These are phyloP conservation scores for Campoletis sonorensis DNA, from an alignment of 1,140 invertebrate genomes.

Conservation along the genomic window DNA sequence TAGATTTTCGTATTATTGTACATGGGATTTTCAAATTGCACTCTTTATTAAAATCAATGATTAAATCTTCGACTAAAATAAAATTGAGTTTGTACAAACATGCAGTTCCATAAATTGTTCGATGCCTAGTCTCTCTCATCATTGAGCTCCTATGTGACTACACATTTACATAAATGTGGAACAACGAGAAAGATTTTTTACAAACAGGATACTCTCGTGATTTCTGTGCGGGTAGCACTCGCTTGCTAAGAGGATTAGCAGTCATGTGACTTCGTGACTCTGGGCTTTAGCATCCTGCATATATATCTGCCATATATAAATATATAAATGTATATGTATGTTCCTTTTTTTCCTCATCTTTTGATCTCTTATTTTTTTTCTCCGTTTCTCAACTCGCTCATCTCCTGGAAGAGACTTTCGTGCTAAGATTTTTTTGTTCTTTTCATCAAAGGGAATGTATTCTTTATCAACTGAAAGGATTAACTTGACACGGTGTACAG, in stretches of 20 bases:
- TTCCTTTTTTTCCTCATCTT: constrained; percentile 18
- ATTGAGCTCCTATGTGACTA: too few relatives aligned
- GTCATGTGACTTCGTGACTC: constrained; percentile 37
- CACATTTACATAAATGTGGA: background rate
- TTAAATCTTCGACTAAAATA: too few relatives aligned
- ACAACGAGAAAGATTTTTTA: constrained; percentile 5
- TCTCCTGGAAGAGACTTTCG: constrained; percentile 20
- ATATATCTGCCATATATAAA: too few relatives aligned
- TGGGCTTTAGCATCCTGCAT: background rate
- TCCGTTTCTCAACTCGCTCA: constrained; percentile 29
- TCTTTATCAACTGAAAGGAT: constrained; percentile 10
- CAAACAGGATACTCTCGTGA: background rate
- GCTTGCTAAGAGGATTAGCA: constrained; percentile 39
- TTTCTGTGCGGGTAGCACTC: constrained; percentile 31
- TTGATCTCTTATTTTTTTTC: constrained; percentile 7
- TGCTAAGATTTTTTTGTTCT: background rate
- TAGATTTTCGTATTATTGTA: too few relatives aligned
- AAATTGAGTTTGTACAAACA: too few relatives aligned
- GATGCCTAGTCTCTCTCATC: too few relatives aligned
- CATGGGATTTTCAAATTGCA: too few relatives aligned
- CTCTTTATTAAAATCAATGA: too few relatives aligned
- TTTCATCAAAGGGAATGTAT: constrained; percentile 40
- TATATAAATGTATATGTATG: background rate
- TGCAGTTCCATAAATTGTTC: too few relatives aligned
- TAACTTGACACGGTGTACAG: background rate